These are phyloP conservation scores for Cuniculus paca DNA, from an alignment of 2,797 vertebrate genomes.

Conservation along the genomic window DNA sequence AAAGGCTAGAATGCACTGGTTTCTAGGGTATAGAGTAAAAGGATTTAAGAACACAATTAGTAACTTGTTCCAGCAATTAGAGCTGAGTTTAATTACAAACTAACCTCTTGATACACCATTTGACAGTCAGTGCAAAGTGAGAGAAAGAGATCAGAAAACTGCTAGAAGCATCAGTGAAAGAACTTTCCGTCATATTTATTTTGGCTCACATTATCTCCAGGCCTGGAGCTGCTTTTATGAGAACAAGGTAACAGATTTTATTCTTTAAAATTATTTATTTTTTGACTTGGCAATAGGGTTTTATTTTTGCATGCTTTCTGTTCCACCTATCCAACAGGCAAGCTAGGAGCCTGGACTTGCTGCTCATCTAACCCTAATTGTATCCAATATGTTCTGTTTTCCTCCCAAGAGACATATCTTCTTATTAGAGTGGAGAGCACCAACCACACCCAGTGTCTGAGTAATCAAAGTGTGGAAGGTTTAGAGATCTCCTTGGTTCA, in stretches of 20 bases:
- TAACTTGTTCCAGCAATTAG: slow-evolving; percentile 84
- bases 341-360: background rate
- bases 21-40: slow-evolving; percentile 82
- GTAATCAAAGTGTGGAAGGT: background rate
- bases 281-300: slow-evolving; percentile 9
- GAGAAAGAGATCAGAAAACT: slow-evolving; percentile 75
- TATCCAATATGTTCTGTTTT: background rate
- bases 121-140: slow-evolving; percentile 81
- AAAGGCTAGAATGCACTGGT: slow-evolving; percentile 76
- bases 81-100: slow-evolving; percentile 85
- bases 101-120: slow-evolving; percentile 83
- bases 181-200: slow-evolving; percentile 66
- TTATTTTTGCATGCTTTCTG: slow-evolving; percentile 49
- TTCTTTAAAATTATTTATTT: slow-evolving; percentile 59
- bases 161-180: slow-evolving; percentile 39
- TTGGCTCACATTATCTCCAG: slow-evolving; percentile 61
- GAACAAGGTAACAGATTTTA: slow-evolving; percentile 58
- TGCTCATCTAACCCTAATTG: background rate
- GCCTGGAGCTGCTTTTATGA: slow-evolving; percentile 21
- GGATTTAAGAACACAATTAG: slow-evolving; percentile 84
- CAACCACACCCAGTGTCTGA: background rate
- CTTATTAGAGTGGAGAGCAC: background rate
- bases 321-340: background rate
- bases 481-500: background rate
- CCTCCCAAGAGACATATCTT: background rate